A percentile compares a stretch with the other conserved stretches of the same genome.
phyloP scores from a whole-genome alignment of 2,888 invertebrate species.

The Oscheius sp. region DNA sequence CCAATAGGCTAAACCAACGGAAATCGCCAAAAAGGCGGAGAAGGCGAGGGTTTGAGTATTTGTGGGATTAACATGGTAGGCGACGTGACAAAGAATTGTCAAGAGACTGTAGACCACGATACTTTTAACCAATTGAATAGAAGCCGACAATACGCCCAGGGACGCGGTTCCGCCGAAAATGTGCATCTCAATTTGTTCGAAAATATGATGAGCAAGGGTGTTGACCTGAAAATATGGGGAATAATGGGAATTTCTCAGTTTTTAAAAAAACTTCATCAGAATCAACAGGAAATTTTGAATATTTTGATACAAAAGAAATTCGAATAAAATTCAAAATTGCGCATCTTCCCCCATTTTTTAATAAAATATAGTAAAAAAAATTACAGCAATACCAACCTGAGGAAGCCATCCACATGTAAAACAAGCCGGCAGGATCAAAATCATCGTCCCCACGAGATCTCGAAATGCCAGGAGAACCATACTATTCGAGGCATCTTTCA shows the following conservation, averaged over 20 bases:
- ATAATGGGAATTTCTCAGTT: background rate
- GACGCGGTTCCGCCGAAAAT: slow-evolving; percentile 82
- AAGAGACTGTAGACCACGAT: slow-evolving; percentile 74
- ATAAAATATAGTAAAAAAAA: no score
- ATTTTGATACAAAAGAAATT: no score
- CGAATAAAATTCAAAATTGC: no score
- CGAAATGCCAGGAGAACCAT: slow-evolving; percentile 45
- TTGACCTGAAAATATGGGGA: slow-evolving; percentile 79
- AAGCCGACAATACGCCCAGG: slow-evolving; percentile 75
- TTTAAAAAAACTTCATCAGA: background rate
- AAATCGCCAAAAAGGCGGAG: slow-evolving; percentile 90
- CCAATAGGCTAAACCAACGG: slow-evolving; percentile 85
- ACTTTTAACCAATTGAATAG: slow-evolving; percentile 49
- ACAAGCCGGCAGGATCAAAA: slow-evolving; percentile 90
- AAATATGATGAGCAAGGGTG: slow-evolving; percentile 93
- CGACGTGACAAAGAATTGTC: slow-evolving; percentile 75
- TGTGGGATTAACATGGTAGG: slow-evolving; percentile 59
- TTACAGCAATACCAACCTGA: slow-evolving; percentile 78
- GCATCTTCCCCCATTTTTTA: no score
- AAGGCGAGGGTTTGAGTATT: slow-evolving; percentile 78
- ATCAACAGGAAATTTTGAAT: background rate
- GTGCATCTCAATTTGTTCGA: slow-evolving; percentile 85
- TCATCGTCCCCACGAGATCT: slow-evolving; percentile 77
- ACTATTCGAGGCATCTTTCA: background rate
- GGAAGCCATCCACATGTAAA: slow-evolving; percentile 96